Conservation (phyloP, 2,888 invertebrate species). For the Ochropleura leucogaster region DNA sequence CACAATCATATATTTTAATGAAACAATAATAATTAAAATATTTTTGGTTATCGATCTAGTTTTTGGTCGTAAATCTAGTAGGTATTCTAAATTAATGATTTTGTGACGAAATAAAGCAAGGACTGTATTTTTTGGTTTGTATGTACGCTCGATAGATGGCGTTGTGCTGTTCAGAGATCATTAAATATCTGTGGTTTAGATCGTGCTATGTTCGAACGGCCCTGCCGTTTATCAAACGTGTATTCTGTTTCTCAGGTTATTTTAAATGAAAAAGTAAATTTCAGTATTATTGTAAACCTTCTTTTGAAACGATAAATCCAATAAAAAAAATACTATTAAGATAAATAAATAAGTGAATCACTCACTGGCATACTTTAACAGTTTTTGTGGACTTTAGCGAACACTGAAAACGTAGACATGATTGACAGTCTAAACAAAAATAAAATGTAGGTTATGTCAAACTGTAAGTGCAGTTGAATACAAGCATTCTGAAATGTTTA, state of each 20-base stretch:
- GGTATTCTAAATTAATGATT: constrained; percentile 1
- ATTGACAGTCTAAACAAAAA: not conserved
- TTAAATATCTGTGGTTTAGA: not conserved
- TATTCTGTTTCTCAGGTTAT: too few relatives aligned
- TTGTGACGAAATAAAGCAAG: not conserved
- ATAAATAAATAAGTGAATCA: too few relatives aligned
- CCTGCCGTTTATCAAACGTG: too few relatives aligned
- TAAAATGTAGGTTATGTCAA: not conserved
- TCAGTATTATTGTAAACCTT: too few relatives aligned
- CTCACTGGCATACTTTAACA: not conserved
- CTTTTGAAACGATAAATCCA: too few relatives aligned
- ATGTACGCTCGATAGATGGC: not conserved
- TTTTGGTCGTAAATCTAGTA: constrained; percentile 12
- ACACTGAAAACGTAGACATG: not conserved
- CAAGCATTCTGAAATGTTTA: not conserved
- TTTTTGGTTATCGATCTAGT: constrained; percentile 21
- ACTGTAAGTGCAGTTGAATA: not conserved
- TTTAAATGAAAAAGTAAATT: too few relatives aligned
- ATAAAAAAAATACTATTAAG: too few relatives aligned
- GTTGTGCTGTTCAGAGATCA: not conserved
- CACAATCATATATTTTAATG: not conserved
- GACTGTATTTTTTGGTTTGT: not conserved
- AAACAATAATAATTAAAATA: not conserved
- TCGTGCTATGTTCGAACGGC: not conserved
- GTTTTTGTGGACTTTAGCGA: not conserved